Conservation (phyloP, 1,140 invertebrate genomes). For the Anadara kagoshimensis region DNA sequence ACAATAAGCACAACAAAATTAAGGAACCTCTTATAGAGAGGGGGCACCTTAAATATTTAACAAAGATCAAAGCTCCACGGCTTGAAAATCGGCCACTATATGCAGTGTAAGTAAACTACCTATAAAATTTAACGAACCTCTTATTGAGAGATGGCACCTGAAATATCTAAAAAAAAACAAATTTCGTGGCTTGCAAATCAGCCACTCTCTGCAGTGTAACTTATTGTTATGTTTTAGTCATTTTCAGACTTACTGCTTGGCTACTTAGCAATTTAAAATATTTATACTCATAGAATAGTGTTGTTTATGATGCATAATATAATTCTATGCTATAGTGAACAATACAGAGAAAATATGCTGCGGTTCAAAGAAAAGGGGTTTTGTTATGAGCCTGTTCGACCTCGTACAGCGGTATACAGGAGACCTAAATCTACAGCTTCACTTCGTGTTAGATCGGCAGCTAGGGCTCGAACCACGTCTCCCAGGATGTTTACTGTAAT, state of each 20-base stretch:
- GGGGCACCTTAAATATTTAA: conserved; percentile 53
- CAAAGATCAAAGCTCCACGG: conserved; percentile 21
- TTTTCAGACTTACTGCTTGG: too few species aligned
- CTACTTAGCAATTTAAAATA: too few species aligned
- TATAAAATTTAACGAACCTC: too few species aligned
- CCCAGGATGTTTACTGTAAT: not conserved
- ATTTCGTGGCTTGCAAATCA: too few species aligned
- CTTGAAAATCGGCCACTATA: conserved; percentile 45
- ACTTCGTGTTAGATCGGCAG: conserved; percentile 1
- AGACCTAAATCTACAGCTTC: not conserved
- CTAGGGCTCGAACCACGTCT: not conserved
- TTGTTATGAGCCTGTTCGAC: conserved; percentile 39
- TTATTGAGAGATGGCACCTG: too few species aligned
- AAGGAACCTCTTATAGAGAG: conserved; percentile 50
- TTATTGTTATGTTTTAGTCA: too few species aligned
- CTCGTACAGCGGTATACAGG: not conserved
- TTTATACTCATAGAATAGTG: too few species aligned
- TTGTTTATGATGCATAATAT: too few species aligned
- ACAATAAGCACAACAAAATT: too few species aligned
- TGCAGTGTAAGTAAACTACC: conserved; percentile 49
- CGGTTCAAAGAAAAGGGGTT: conserved; percentile 55
- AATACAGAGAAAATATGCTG: conserved; percentile 54
- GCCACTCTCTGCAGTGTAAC: too few species aligned
- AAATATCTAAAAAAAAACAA: too few species aligned
- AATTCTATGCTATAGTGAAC: not conserved